phyloP scores from a whole-genome alignment of 2,888 invertebrate genomes.

The Venustoraphidia nigricollis region DNA sequence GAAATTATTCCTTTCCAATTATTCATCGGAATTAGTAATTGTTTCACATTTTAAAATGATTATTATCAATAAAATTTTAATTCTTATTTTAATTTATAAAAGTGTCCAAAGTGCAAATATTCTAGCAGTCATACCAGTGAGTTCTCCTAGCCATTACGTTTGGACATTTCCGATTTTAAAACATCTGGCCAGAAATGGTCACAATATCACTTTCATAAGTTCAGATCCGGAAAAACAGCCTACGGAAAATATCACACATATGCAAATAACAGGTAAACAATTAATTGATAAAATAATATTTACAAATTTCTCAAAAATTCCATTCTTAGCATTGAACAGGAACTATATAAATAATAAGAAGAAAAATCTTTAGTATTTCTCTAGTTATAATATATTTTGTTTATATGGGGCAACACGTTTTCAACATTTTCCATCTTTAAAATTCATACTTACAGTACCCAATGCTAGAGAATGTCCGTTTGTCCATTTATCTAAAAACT shows the following conservation, averaged over 20 bases:
- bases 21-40: neutral
- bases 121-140: slow-evolving; percentile 8
- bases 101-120: slow-evolving; percentile 8
- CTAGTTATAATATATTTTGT: neutral
- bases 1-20: neutral
- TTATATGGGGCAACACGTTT: neutral
- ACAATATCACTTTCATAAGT: slow-evolving; percentile 11
- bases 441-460: too few relatives aligned
- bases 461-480: too few relatives aligned
- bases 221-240: slow-evolving; percentile 9
- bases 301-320: neutral
- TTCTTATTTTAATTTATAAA: neutral
- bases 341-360: too few relatives aligned
- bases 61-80: too few relatives aligned
- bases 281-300: neutral
- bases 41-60: too few relatives aligned
- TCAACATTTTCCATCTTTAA: too few relatives aligned
- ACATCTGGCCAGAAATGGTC: slow-evolving; percentile 9
- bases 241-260: slow-evolving; percentile 8
- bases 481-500: too few relatives aligned
- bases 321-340: neutral
- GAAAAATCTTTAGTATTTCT: neutral
- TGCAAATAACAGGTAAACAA: slow-evolving; percentile 12
- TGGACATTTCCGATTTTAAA: slow-evolving; percentile 10
- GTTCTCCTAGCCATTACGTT: slow-evolving; percentile 12